Evolutionary conservation across 2,888 invertebrate species (phyloP), one percentile per base, ranked within the genome.

Genomic region (Halictus ligatus): DNA sequence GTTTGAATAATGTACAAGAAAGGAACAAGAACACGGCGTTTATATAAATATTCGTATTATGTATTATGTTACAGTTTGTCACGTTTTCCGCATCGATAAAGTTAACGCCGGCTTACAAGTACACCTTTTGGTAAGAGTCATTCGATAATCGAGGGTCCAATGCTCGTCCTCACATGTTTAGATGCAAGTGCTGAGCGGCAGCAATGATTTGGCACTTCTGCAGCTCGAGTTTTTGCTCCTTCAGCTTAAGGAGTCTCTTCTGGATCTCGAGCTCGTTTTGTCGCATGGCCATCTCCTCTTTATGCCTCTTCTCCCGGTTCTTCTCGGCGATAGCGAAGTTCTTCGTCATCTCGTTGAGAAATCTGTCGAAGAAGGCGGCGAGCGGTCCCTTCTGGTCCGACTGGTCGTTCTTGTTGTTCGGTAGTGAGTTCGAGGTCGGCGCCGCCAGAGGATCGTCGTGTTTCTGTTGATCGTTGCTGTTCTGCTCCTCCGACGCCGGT

Each of bases 191-290:
- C 15, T 92, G 91, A 5, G 91, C 91, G 2, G 92, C 89, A 8
- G 92, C 91, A 7, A 91, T 77, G 15, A 93, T 89, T 80, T 92
- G 90, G 60, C 78, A 85, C 74, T 91, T 93, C 69, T 91, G 87
- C 58, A 93, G 54, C 60, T 92, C 92, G 74, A 94, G 80, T 75
- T 94, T 92, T 25, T 91, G 91, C 77, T 94, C 93, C 76, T 94
- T 92, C 40, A 94, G 15, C 67, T 91, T 91, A 15, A 94, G 86
- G 25, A 94, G 73, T 72, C 85, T 93, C 25, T 86, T 90, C 64
- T 92, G 90, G 13, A 94, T 69, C 6, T 93, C 91, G n/a, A 94
- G 82, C 76, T 94, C 90, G 46, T 80, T 92, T 40, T 91, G 89
- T 21, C 90, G 88, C 48, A 92, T 78, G 0, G 85, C 83, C 92